A percentile compares a stretch with the other conserved stretches of the same genome.
Conservation (phyloP, 2,113 vertebrate species). For the Notechis scutatus region DNA sequence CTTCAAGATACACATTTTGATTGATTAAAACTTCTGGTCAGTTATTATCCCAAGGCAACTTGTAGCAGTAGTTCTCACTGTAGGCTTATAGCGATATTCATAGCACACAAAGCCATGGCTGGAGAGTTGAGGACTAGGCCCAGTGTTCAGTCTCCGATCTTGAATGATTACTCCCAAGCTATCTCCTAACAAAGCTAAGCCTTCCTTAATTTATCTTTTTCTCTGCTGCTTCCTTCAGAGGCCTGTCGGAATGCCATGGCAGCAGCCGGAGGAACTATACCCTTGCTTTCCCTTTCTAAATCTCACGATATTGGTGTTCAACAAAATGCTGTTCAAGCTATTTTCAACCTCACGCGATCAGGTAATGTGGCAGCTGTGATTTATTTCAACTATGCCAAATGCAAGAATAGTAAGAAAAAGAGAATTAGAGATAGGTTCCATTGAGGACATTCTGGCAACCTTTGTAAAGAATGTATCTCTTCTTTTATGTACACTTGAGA, state of each 20-base stretch:
- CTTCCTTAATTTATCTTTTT: background rate
- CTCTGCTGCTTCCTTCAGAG: slow-evolving; percentile 57
- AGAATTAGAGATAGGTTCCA: background rate
- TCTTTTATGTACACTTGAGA: too few species aligned
- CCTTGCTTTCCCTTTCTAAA: slow-evolving; percentile 72
- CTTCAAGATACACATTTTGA: background rate
- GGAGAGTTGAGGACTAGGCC: background rate
- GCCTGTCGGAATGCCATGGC: slow-evolving; percentile 70
- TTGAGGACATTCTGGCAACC: background rate
- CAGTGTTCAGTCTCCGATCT: background rate
- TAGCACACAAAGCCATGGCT: background rate
- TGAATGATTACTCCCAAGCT: background rate
- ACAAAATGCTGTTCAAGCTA: slow-evolving; percentile 74
- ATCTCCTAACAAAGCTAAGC: background rate
- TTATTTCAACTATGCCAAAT: slow-evolving; percentile 12
- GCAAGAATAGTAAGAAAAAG: background rate
- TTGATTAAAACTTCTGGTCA: background rate
- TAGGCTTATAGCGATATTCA: background rate
- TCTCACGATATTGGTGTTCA: slow-evolving; percentile 76
- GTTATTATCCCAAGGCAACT: background rate
- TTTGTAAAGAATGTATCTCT: background rate
- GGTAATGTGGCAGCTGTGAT: slow-evolving; percentile 48
- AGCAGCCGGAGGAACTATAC: slow-evolving; percentile 66
- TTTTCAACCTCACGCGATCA: slow-evolving; percentile 78
- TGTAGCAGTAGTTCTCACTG: background rate